Percentiles rank a stretch among this genome's conserved stretches.
Conservation (phyloP, 2,888 invertebrate species). For the Meliscaeva auricollis region DNA sequence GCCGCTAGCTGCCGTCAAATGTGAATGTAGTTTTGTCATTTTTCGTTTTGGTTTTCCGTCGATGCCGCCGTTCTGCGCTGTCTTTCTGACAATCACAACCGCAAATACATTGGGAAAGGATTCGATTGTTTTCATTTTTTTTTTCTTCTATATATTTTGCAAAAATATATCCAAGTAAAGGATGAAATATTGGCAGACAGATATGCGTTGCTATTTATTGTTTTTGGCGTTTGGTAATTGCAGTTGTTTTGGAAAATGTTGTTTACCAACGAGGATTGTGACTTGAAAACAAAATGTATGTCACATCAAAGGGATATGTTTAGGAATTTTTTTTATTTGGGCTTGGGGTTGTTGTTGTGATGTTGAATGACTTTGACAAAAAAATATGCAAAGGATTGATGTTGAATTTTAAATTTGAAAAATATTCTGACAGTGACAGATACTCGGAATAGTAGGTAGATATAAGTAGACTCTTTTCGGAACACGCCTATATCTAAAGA, state of each 20-base stretch:
- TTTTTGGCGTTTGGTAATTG: conserved; percentile 37
- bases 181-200: conserved; percentile 54
- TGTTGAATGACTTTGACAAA: conserved; percentile 1
- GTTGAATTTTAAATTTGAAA: too few relatives aligned
- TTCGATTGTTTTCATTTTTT: conserved; percentile 37
- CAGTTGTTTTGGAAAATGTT: conserved; percentile 43
- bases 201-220: conserved; percentile 36
- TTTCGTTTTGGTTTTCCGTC: background rate
- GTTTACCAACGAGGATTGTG: background rate
- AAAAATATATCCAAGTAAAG: conserved; percentile 43
- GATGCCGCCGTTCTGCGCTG: background rate
- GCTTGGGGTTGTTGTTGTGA: conserved; percentile 50
- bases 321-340: conserved; percentile 50
- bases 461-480: too few relatives aligned
- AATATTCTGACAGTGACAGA: too few relatives aligned
- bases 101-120: conserved; percentile 69
- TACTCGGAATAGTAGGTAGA: too few relatives aligned
- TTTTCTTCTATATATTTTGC: conserved; percentile 27
- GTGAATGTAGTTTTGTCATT: conserved; percentile 8
- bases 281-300: conserved; percentile 6
- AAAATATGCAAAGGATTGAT: too few relatives aligned
- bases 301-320: conserved; percentile 31
- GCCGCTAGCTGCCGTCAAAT: background rate
- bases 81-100: conserved; percentile 64
- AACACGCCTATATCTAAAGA: too few relatives aligned